phyloP scores from a whole-genome alignment of 2,113 vertebrate species.

The Mesembrinibis cayennensis region DNA sequence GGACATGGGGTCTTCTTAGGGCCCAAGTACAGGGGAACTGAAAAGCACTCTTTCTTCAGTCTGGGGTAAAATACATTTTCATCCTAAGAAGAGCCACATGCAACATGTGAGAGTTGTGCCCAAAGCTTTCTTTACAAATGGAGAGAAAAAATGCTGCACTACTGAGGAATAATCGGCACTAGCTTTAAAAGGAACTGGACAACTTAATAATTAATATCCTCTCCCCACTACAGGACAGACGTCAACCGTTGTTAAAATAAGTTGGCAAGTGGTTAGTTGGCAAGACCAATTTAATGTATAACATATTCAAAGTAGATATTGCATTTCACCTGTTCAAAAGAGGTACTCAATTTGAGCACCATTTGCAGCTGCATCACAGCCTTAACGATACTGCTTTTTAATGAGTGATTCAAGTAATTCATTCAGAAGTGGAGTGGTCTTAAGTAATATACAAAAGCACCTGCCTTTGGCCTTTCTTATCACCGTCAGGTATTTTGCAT shows the following conservation, averaged over 20 bases:
- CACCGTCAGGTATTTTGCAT: background rate
- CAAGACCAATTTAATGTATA: background rate
- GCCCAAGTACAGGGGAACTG: background rate
- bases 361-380: background rate
- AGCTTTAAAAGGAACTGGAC: background rate
- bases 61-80: background rate
- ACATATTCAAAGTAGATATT: background rate
- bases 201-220: background rate
- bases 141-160: constrained; percentile 55
- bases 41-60: background rate
- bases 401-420: background rate
- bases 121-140: constrained; percentile 59
- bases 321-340: background rate
- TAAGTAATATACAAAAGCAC: background rate
- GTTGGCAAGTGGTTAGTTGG: background rate
- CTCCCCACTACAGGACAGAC: background rate
- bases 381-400: background rate
- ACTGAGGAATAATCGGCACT: background rate
- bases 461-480: background rate
- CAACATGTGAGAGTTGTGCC: constrained; percentile 68
- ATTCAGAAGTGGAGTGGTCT: background rate
- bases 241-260: background rate
- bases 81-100: constrained; percentile 68
- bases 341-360: background rate
- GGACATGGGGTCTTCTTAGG: constrained; percentile 59